These are phyloP conservation scores for Protaetia brevitarsis DNA, from an alignment of 1,140 invertebrate species.

Conservation along the genomic window DNA sequence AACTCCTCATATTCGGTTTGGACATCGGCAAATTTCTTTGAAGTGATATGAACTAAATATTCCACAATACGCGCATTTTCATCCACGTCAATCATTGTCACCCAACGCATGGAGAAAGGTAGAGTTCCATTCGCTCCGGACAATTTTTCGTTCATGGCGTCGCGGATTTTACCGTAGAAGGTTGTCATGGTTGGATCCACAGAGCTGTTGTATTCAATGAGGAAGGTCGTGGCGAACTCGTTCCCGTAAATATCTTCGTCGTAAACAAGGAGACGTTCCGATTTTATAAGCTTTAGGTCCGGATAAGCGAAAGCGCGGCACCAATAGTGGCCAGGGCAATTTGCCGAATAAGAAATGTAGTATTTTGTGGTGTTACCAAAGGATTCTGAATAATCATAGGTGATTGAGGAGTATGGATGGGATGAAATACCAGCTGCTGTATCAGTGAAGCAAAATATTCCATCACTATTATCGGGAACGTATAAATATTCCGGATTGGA, in stretches of 20 bases:
- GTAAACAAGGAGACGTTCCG: slow-evolving; percentile 14
- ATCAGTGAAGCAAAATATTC: slow-evolving; percentile 19
- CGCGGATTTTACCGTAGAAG: background rate
- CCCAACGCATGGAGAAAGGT: background rate
- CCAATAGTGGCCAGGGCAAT: slow-evolving; percentile 28
- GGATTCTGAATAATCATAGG: background rate
- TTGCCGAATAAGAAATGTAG: background rate
- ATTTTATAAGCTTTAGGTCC: background rate
- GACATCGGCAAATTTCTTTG: background rate
- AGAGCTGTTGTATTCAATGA: background rate
- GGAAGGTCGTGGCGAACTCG: background rate
- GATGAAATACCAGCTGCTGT: background rate
- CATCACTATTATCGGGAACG: background rate
- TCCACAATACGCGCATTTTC: background rate
- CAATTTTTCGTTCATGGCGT: background rate
- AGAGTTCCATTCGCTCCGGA: background rate
- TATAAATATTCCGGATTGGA: background rate
- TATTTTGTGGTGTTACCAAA: background rate
- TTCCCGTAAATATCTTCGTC: slow-evolving; percentile 20
- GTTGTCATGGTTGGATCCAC: background rate
- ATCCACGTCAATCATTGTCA: background rate
- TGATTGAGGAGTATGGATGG: background rate
- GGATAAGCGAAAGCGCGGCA: slow-evolving; percentile 25
- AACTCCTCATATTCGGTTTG: slow-evolving; percentile 6
- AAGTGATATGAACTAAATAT: slow-evolving; percentile 10